These are phyloP conservation scores for Diacarnus erythraeanus DNA, from an alignment of 37 sponge, comb jelly and placozoan genomes.

Conservation along the genomic window DNA sequence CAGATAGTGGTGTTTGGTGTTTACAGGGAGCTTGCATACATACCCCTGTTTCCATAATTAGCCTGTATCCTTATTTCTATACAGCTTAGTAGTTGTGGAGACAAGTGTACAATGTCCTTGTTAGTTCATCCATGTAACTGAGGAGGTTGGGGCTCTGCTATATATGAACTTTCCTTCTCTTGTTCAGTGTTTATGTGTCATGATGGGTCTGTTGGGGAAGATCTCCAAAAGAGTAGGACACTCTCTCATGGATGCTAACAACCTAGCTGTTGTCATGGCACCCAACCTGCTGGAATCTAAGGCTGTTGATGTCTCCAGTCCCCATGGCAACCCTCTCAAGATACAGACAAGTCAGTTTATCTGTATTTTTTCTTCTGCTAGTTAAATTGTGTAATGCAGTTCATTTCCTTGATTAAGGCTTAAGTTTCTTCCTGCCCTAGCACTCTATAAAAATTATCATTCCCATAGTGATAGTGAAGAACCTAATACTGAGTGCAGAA, in stretches of 20 bases:
- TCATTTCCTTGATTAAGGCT: neutral
- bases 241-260: conserved; percentile 43
- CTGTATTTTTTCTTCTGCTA: no score
- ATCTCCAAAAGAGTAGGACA: neutral
- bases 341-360: conserved; percentile 13
- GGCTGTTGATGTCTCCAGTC: neutral
- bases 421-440: no score
- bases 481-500: conserved; percentile 32
- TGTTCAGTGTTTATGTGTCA: conserved; percentile 26
- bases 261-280: conserved; percentile 64
- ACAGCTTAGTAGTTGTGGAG: no score
- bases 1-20: neutral
- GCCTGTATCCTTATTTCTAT: no score
- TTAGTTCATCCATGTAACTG: no score
- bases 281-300: conserved; percentile 40
- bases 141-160: no score
- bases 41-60: neutral
- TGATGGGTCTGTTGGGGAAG: conserved; percentile 6
- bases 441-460: no score
- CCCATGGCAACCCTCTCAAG: neutral
- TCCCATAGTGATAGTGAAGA: conserved; percentile 28
- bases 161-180: neutral
- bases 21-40: neutral
- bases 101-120: no score
- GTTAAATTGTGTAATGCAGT: neutral